Base-by-base conservation (phyloP, 2,797 vertebrate genomes). In the Galaxias olidus region DNA sequence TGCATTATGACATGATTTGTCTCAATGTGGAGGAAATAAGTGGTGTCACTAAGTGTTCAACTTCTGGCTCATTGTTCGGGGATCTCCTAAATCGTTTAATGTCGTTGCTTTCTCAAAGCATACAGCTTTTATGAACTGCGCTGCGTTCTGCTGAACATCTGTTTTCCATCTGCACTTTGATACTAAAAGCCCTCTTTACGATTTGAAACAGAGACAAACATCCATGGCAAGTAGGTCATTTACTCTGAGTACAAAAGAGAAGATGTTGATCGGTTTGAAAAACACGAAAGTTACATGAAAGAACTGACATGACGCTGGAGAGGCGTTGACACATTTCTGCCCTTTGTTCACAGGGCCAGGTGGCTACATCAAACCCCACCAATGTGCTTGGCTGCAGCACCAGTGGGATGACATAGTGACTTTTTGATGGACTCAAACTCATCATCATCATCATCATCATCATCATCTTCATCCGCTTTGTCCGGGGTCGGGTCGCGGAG, bases 371-470 rank as follows among this genome's bases (percentile, higher is more conserved):
- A 59, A 52, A 78, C 76, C 75, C 59, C 63, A 17, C 70, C 74
- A 50, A 0, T 72, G 71, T 86, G 74, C 80, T 85, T 88, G 79
- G 80, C 68, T 9, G 48, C 84, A 74, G 63, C 76, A 60, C 72
- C 56, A 19, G 61, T 63, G n/a, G n/a, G n/a, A n/a, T n/a, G 71
- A 72, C 75, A 67, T 19, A 62, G 56, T 70, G 66, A 77, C 50
- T 71, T 77, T 87, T 86, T 82, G 84, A 66, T 50, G 57, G 45
- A 61, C 56, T 49, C 72, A 82, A 80, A 82, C 83, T 86, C 78
- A 81, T 54, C n/a, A n/a, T n/a, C n/a, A n/a, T n/a, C n/a, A n/a
- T n/a, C n/a, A n/a, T n/a, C n/a, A n/a, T n/a, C n/a, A n/a, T n/a
- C n/a, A n/a, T n/a, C n/a, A n/a, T n/a, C n/a, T n/a, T n/a, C n/a